A percentile compares a stretch with the other conserved stretches of the same genome.
These are phyloP conservation scores for Gymnopithys bicolor DNA, from an alignment of 2,797 vertebrate genomes.

Conservation along the genomic window DNA sequence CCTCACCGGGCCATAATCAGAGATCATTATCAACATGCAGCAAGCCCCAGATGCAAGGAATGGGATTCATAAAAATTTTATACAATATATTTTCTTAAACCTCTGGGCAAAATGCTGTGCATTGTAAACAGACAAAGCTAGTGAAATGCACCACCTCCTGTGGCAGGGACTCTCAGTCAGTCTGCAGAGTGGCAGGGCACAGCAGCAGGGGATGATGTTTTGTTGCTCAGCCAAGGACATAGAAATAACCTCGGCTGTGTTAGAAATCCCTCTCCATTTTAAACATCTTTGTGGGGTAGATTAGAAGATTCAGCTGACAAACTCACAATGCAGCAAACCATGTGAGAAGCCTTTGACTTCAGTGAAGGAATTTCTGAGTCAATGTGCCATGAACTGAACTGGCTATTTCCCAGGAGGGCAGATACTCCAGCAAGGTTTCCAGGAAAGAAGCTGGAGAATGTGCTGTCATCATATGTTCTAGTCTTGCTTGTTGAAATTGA, in stretches of 20 bases:
- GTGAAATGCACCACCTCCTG: background rate
- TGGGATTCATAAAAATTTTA: background rate
- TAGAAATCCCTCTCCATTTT: background rate
- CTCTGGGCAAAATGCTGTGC: background rate
- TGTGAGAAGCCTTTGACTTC: background rate
- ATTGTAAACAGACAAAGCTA: background rate
- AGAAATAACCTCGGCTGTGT: background rate
- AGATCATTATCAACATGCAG: background rate
- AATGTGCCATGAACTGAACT: rapidly evolving
- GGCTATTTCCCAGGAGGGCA: background rate
- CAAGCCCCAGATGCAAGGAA: background rate
- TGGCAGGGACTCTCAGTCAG: background rate
- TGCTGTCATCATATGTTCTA: background rate
- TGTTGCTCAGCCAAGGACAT: background rate
- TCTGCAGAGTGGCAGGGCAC: background rate
- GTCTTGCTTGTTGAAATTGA: background rate
- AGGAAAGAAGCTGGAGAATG: background rate
- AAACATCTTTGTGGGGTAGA: background rate
- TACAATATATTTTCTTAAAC: background rate
- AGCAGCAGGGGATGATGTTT: background rate
- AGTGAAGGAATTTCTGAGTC: background rate
- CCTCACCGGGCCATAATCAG: background rate
- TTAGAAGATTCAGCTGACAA: background rate
- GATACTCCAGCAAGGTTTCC: background rate
- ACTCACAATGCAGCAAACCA: background rate